Conservation (phyloP, 2,797 vertebrate genomes). For the Pelodytes ibericus region DNA sequence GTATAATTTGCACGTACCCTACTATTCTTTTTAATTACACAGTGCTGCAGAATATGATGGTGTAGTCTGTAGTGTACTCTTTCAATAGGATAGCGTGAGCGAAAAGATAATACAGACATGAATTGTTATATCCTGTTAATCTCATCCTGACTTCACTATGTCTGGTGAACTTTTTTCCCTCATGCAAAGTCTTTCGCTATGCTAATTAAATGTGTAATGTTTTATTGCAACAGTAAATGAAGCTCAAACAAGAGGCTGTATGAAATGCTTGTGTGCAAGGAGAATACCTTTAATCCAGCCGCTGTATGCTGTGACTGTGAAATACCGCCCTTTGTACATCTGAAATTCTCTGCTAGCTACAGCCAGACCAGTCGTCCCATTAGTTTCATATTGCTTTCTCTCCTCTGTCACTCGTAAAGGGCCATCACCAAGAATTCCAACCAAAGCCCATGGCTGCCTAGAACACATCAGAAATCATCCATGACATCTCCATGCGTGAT, state of each 20-base stretch:
- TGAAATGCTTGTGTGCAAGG: background rate
- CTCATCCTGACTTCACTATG: too few species aligned
- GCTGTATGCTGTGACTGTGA: constrained; percentile 62
- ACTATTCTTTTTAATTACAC: too few species aligned
- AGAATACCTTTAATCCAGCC: constrained; percentile 65
- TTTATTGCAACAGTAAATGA: background rate
- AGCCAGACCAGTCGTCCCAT: constrained; percentile 55
- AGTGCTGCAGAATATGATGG: too few species aligned
- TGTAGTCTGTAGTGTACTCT: too few species aligned
- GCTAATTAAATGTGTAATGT: too few species aligned
- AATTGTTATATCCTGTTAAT: too few species aligned
- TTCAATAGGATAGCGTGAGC: too few species aligned
- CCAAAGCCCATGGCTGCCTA: constrained; percentile 66
- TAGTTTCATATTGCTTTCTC: constrained; percentile 45
- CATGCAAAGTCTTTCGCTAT: too few species aligned
- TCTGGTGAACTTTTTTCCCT: too few species aligned
- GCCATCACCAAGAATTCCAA: constrained; percentile 55
- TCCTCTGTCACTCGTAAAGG: constrained; percentile 52
- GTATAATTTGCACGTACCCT: too few species aligned
- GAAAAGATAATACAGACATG: too few species aligned
- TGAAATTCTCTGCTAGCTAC: constrained; percentile 59
- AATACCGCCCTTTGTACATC: constrained; percentile 47
- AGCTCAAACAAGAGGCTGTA: background rate
- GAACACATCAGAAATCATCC: background rate
- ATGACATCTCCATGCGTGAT: background rate